Evolutionary conservation across 2,888 invertebrate genomes (phyloP).

Genomic region (Horisme vitalbata): DNA sequence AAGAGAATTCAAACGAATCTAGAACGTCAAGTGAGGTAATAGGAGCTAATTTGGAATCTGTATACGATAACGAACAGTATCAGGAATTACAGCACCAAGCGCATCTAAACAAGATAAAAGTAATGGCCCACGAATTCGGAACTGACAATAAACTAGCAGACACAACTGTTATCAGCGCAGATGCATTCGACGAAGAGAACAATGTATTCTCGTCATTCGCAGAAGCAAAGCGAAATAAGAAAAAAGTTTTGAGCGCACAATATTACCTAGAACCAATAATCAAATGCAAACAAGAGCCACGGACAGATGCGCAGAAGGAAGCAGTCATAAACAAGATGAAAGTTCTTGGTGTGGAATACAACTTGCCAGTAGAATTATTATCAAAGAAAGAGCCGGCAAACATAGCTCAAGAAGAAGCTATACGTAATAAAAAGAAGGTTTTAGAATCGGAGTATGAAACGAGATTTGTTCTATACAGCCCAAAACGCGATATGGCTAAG

Average conservation of each 20-base stretch:
- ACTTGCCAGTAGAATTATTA: slow-evolving; percentile 53
- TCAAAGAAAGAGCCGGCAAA: slow-evolving; percentile 55
- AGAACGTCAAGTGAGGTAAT: slow-evolving; percentile 62
- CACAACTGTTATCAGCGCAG: slow-evolving; percentile 35
- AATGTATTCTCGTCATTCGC: slow-evolving; percentile 51
- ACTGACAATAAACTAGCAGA: slow-evolving; percentile 52
- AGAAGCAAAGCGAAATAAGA: slow-evolving; percentile 65
- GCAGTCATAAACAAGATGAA: slow-evolving; percentile 84
- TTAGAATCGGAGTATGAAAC: slow-evolving; percentile 48
- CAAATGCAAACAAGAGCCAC: slow-evolving; percentile 42
- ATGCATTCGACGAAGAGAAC: slow-evolving; percentile 59
- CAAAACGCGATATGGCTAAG: slow-evolving; percentile 46
- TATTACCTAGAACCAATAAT: slow-evolving; percentile 41
- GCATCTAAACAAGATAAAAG: slow-evolving; percentile 75
- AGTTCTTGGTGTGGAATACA: slow-evolving; percentile 84
- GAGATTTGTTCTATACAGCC: slow-evolving; percentile 26
- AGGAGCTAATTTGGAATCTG: slow-evolving; percentile 54
- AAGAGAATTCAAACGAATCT: slow-evolving; percentile 42
- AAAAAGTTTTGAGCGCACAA: slow-evolving; percentile 62
- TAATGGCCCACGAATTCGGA: slow-evolving; percentile 76
- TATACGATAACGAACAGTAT: slow-evolving; percentile 58
- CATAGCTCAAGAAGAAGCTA: slow-evolving; percentile 66
- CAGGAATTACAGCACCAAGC: slow-evolving; percentile 68
- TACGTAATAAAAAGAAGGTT: slow-evolving; percentile 58
- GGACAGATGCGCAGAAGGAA: slow-evolving; percentile 79